Evolutionary conservation across 2,113 vertebrate genomes (phyloP), one percentile per base, ranked within the genome.

Genomic region (Zootoca vivipara): DNA sequence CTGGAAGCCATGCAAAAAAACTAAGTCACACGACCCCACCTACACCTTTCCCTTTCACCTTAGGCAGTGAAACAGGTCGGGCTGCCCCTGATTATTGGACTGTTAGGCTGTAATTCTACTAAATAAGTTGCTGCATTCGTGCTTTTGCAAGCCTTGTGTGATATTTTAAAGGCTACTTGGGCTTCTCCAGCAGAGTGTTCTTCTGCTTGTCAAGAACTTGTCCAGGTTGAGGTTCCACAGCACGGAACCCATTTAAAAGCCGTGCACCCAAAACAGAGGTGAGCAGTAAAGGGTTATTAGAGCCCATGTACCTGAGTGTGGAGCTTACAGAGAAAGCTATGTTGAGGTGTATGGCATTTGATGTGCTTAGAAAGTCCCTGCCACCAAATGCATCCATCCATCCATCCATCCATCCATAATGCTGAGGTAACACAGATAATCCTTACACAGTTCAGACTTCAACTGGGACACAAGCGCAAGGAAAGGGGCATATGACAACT

Each of bases 181-280:
- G 24, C n/a, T n/a, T 28, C 30, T 18, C 13, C 30, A 30, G 46
- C 26, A 79, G 26, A 79, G 5, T 56, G 26, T 1, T 79, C 28
- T 56, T 52, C 38, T 52, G 7, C 26, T 30, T 46, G 26, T 28
- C 42, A 78, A 56, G 26, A 52, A 28, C 26, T 40, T 22, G 7
- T 30, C 67, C 10, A 69, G 67, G 24, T 30, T 69, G 6, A 20
- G 2, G 26, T 3, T 40, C 7, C 16, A 16, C 46, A 79, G n/a
- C 42, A 79, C 8, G 2, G 22, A 28, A 28, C 16, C 24, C 46
- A 30, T 52, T 52, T 56, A 78, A 30, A 28, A 56, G 46, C 28
- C 1, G 1, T 9, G 2, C 2, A 26, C 30, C n/a, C 15, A n/a
- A n/a, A 16, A 16, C n/a, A 73, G 3, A 16, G 22, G 9, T 10